Evolutionary conservation across 2,888 invertebrate species (phyloP).

Genomic region (Scaptomyza cyrtandrae): DNA sequence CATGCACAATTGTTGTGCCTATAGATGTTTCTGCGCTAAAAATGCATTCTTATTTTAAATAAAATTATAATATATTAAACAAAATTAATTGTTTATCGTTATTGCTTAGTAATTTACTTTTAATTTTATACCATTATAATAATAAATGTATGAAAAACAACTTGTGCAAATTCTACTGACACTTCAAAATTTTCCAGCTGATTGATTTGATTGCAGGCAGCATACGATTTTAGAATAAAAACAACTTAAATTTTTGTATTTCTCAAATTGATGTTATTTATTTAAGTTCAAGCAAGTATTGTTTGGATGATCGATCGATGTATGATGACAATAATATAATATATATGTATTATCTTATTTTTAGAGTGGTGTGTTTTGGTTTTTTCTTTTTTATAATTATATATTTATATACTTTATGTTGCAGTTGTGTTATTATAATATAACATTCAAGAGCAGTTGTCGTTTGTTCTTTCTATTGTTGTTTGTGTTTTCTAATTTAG

Average conservation of each 20-base stretch:
- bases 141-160: background rate
- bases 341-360: conserved; percentile 65
- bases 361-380: conserved; percentile 47
- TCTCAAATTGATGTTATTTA: conserved; percentile 66
- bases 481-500: conserved; percentile 66
- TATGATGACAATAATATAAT: conserved; percentile 70
- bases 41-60: too few species aligned
- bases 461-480: conserved; percentile 41
- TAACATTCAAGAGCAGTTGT: conserved; percentile 68
- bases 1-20: background rate
- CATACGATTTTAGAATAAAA: background rate
- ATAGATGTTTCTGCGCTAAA: too few species aligned
- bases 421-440: conserved; percentile 60
- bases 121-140: background rate
- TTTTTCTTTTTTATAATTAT: conserved; percentile 13
- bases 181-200: too few species aligned
- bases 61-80: too few species aligned
- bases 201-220: too few species aligned
- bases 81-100: too few species aligned
- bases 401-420: conserved; percentile 28
- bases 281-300: conserved; percentile 72
- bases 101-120: too few species aligned
- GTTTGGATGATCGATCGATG: conserved; percentile 71
- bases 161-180: too few species aligned
- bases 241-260: conserved; percentile 42